Percentiles rank a stretch among this genome's conserved stretches.
Conservation (phyloP, 2,797 vertebrate genomes). For the Pseudomugil tenellus region DNA sequence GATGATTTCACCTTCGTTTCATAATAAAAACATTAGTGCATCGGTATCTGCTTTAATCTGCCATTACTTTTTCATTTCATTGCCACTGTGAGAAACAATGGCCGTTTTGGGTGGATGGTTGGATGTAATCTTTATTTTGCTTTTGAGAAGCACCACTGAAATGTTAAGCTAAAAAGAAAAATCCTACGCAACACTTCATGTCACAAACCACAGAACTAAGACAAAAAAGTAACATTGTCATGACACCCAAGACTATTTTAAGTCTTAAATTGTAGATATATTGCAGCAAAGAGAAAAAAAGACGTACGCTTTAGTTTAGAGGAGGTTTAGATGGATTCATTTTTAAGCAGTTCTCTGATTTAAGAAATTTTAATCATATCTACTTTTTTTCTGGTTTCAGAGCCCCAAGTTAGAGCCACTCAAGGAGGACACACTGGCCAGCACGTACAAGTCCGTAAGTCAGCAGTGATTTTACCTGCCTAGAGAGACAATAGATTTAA, state of each 20-base stretch:
- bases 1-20: constrained; percentile 1
- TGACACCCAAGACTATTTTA: not conserved
- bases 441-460: constrained; percentile 89
- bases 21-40: not conserved
- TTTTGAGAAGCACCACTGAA: not conserved
- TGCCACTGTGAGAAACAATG: not conserved
- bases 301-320: too few relatives aligned
- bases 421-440: constrained; percentile 83
- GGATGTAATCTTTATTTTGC: constrained; percentile 12
- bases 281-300: too few relatives aligned
- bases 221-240: not conserved
- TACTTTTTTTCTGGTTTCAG: constrained; percentile 62
- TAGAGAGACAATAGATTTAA: not conserved
- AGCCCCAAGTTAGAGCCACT: constrained; percentile 90
- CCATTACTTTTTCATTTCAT: not conserved
- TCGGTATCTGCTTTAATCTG: not conserved
- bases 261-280: not conserved
- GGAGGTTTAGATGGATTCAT: too few relatives aligned
- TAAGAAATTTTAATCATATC: not conserved
- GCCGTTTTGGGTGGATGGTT: constrained; percentile 8
- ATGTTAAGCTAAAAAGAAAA: not conserved
- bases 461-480: not conserved
- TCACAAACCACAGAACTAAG: not conserved
- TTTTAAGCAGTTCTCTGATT: too few relatives aligned
- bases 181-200: not conserved